Evolutionary conservation across 1,140 invertebrate genomes (phyloP).

Genomic region (Atta texana): DNA sequence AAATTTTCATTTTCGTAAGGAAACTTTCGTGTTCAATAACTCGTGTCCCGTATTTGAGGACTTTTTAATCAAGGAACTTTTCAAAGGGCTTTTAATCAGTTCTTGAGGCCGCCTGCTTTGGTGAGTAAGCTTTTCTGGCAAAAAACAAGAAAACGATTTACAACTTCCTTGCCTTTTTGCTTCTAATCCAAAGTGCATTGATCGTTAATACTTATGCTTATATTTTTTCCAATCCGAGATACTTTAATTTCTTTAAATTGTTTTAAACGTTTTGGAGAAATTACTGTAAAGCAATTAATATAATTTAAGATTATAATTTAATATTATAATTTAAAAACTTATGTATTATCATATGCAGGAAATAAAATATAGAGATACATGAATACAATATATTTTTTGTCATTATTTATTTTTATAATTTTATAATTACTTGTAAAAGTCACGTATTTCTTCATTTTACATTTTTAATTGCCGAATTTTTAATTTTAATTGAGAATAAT

Average conservation of each 20-base stretch:
- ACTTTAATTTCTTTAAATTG: neutral
- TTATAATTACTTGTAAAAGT: neutral
- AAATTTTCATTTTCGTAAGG: slow-evolving; percentile 49
- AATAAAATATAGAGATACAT: neutral
- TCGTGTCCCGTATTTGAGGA: slow-evolving; percentile 57
- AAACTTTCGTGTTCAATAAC: slow-evolving; percentile 60
- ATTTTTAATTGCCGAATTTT: neutral
- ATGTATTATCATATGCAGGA: neutral
- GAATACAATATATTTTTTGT: neutral
- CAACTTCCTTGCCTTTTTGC: slow-evolving; percentile 30
- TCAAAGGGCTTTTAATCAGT: slow-evolving; percentile 65
- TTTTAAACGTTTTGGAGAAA: neutral
- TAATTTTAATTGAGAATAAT: neutral
- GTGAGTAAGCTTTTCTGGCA: slow-evolving; percentile 43
- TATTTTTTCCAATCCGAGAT: slow-evolving; percentile 13
- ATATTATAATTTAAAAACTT: neutral
- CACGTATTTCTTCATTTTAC: neutral
- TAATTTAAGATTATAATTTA: neutral
- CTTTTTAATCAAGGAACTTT: slow-evolving; percentile 67
- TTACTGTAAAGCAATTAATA: neutral
- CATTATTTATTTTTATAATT: neutral
- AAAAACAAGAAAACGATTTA: slow-evolving; percentile 35
- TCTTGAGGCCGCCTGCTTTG: slow-evolving; percentile 43
- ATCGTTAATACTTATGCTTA: slow-evolving; percentile 44
- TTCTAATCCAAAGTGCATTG: slow-evolving; percentile 27